Conservation (phyloP, 2,888 invertebrate genomes). For the Penaeus monodon region DNA sequence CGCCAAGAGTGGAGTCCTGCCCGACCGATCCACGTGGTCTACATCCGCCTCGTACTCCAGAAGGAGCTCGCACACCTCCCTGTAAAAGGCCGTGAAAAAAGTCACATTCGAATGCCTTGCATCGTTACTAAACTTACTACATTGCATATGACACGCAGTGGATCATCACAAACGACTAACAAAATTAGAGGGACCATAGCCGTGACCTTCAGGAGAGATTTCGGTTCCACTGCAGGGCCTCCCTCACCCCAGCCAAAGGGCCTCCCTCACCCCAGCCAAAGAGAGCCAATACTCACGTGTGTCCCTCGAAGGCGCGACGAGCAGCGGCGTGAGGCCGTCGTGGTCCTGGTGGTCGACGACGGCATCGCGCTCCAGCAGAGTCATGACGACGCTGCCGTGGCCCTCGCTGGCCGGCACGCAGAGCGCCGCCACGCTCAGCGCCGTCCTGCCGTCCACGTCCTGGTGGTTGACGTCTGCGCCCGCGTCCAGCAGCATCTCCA, state of each 20-base stretch:
- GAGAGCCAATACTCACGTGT: conserved; percentile 75
- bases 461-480: conserved; percentile 83
- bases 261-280: no score
- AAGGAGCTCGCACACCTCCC: conserved; percentile 90
- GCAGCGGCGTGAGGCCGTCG: conserved; percentile 87
- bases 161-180: no score
- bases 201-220: no score
- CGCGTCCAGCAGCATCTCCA: conserved; percentile 83
- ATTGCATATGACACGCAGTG: no score
- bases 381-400: conserved; percentile 73
- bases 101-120: no score
- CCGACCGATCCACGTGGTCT: conserved; percentile 85
- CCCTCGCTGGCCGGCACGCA: conserved; percentile 83
- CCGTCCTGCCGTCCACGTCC: conserved; percentile 74
- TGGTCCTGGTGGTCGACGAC: conserved; percentile 86
- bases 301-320: conserved; percentile 94
- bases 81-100: conserved; percentile 67
- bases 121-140: no score
- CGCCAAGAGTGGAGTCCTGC: conserved; percentile 80
- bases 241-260: no score
- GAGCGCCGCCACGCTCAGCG: conserved; percentile 87
- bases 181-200: no score
- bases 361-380: conserved; percentile 83
- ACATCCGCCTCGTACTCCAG: conserved; percentile 93
- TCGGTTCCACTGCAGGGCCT: no score